Conservation (phyloP, 2,888 invertebrate genomes). For the Idaea biselata region DNA sequence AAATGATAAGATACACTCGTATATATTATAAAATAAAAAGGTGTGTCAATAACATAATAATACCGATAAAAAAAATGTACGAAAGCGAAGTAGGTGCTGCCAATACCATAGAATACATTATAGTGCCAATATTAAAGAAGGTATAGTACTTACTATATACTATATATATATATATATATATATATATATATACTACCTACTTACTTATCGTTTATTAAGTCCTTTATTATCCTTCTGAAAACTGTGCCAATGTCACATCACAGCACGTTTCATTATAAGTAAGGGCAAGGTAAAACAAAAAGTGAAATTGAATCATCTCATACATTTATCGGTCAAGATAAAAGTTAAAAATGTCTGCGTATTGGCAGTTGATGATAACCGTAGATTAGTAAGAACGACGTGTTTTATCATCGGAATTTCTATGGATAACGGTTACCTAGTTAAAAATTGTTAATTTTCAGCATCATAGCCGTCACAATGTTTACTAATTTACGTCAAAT, state of each 20-base stretch:
- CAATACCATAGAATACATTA: background rate
- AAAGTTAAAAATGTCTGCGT: slow-evolving; percentile 1
- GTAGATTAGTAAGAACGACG: background rate
- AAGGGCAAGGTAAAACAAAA: slow-evolving; percentile 13
- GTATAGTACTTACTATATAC: too few species aligned
- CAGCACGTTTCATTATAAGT: background rate
- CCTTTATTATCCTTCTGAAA: slow-evolving; percentile 5
- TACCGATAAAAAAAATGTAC: background rate
- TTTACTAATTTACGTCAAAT: background rate
- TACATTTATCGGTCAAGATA: slow-evolving; percentile 13
- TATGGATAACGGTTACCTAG: background rate
- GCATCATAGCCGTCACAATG: background rate
- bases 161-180: too few species aligned
- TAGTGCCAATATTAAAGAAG: background rate
- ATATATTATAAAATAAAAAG: background rate
- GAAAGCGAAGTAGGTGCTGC: background rate
- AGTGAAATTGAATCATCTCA: slow-evolving; percentile 15
- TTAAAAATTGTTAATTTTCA: background rate
- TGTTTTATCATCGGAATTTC: background rate
- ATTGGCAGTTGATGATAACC: slow-evolving; percentile 1
- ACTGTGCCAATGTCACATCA: slow-evolving; percentile 18
- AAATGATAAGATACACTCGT: too few species aligned
- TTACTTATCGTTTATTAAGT: background rate
- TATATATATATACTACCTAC: too few species aligned
- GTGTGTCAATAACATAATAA: background rate